Base-by-base conservation (phyloP, 2,888 invertebrate genomes). In the Himalopsyche tibetana region DNA sequence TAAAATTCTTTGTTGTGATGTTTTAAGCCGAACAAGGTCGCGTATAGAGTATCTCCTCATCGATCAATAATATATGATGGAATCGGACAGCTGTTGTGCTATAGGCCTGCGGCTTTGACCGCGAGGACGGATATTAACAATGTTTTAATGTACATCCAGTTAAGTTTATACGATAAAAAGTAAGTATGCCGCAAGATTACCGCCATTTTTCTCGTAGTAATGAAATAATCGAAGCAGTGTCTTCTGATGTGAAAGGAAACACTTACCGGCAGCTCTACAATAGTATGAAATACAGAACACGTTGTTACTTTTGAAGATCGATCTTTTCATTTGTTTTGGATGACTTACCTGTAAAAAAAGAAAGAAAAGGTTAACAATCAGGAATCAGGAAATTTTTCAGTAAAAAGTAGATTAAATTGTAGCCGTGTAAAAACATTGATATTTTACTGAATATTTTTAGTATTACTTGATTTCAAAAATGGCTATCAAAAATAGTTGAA, bases 1-100 rank as follows among this genome's bases (percentile, higher is more conserved):
- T 56, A 56, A n/a, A 56, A 56, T 56, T n/a, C 56, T 17, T 17
- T 56, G 56, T 56, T 56, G 56, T 56, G 56, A 56, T 56, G 56
- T 17, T 56, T 56, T 56, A 5, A 19, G 17, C n/a, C 17, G n/a
- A 56, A 17, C 56, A 56, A 56, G 56, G 56, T 19, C 56, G n/a
- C n/a, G 56, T 56, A 56, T 56, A n/a, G 9, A n/a, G 19, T 56
- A n/a, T 56, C 56, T 56, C n/a, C 56, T 6, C 56, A n/a, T 56
- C 56, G 19, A 56, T 56, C 56, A 56, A 56, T 56, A n/a, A 56
- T 17, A 56, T 56, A n/a, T 19, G 9, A 56, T 56, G n/a, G 56
- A 56, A 56, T 19, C 19, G 56, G 56, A 56, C 56, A 56, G 56
- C 56, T 56, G 56, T 17, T 56, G 17, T 45, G n/a, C 5, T 56